Conservation (phyloP, 2,797 vertebrate genomes). For the Enteromius mattozi region DNA sequence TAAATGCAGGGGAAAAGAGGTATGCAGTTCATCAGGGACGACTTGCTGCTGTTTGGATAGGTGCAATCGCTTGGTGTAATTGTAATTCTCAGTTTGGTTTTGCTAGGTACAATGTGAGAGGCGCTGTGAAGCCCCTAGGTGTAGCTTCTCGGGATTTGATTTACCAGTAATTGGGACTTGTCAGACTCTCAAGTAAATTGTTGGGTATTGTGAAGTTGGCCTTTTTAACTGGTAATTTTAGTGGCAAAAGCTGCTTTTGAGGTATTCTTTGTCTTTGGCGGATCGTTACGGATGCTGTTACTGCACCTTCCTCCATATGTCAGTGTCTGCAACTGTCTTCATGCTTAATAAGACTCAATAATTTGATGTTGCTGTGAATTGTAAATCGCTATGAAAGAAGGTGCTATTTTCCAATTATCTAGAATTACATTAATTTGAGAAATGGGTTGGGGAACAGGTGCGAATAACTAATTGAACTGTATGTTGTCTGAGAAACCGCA, state of each 20-base stretch:
- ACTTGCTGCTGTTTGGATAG: conserved; percentile 41
- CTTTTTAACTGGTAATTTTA: conserved; percentile 27
- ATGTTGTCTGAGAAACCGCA: neutral
- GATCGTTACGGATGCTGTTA: conserved; percentile 35
- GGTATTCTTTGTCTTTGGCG: neutral
- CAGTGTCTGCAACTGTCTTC: conserved; percentile 26
- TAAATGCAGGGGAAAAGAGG: conserved; percentile 61
- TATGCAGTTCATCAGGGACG: conserved; percentile 58
- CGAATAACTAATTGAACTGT: conserved; percentile 37
- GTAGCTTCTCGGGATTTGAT: conserved; percentile 31
- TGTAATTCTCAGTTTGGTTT: conserved; percentile 47
- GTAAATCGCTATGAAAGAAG: conserved; percentile 25
- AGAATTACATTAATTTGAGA: conserved; percentile 34
- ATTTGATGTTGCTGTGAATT: conserved; percentile 35
- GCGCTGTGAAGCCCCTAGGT: conserved; percentile 23
- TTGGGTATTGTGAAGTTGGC: conserved; percentile 32
- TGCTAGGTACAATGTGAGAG: conserved; percentile 1
- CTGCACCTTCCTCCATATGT: conserved; percentile 32
- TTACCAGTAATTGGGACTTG: conserved; percentile 33
- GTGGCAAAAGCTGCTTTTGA: conserved; percentile 15
- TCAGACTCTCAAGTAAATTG: conserved; percentile 34
- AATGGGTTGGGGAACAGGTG: conserved; percentile 27
- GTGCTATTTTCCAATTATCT: conserved; percentile 37
- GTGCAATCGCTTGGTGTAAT: conserved; percentile 17
- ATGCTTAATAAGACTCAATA: conserved; percentile 34